phyloP scores from a whole-genome alignment of 92 coral and sea anemone species.

The Palythoa caribaeorum region DNA sequence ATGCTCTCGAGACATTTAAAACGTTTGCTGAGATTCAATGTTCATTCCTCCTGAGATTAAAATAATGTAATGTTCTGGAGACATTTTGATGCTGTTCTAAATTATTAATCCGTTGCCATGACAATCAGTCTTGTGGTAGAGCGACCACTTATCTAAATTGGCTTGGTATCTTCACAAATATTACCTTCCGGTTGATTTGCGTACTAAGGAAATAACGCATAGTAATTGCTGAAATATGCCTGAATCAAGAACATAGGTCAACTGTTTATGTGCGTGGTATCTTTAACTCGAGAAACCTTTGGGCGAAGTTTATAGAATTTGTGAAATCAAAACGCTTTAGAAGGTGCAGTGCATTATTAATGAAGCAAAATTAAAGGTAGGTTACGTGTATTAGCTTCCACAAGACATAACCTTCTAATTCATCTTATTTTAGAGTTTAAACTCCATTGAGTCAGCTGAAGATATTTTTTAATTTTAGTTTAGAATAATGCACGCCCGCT shows the following conservation, averaged over 20 bases:
- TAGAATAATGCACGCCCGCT: background rate
- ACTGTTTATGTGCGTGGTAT: background rate
- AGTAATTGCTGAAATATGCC: background rate
- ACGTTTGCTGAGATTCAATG: background rate
- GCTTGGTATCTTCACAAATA: background rate
- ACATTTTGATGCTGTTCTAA: background rate
- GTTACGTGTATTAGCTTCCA: background rate
- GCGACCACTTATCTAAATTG: constrained; percentile 35
- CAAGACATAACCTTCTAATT: background rate
- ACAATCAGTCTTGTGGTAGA: constrained; percentile 14
- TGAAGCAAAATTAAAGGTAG: background rate
- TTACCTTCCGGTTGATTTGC: background rate
- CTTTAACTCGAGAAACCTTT: background rate
- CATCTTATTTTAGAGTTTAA: background rate
- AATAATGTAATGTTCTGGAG: background rate
- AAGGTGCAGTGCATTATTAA: background rate
- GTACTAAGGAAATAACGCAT: background rate
- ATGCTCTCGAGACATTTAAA: no score
- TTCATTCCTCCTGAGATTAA: background rate
- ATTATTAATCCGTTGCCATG: constrained; percentile 25
- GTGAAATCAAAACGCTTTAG: background rate
- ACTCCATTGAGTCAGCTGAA: no score
- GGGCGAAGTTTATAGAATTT: background rate
- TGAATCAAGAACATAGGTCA: background rate
- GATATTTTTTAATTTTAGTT: background rate